Base-by-base conservation (phyloP, 2,113 vertebrate genomes). In the Egretta garzetta region DNA sequence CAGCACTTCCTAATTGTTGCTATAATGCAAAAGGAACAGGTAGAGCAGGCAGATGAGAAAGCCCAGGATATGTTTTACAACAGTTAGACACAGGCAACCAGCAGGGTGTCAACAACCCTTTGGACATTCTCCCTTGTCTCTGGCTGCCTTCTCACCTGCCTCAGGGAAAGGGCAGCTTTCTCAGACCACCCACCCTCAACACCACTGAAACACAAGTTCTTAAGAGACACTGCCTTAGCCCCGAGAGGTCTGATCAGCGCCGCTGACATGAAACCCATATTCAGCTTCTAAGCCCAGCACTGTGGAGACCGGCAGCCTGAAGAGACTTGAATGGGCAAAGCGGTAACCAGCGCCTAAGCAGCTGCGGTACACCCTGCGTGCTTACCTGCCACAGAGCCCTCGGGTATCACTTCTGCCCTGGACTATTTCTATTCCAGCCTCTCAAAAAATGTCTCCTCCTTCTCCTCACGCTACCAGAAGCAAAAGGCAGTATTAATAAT, bases 21-120 rank as follows among this genome's bases (percentile, higher is more conserved):
- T 80, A 4, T 72, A 72, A 88, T 49, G 86, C 75, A 49, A 49
- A 92, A 52, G 75, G 50, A 90, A 66, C 84, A 85, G 77, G 89
- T 75, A 96, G 39, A 93, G 35, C 86, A 75, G 27, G 73, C 91
- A 93, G 83, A 49, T 67, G 60, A 91, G 60, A 79, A 74, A 80
- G 73, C 73, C 56, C 49, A 79, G 60, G 50, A 89, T 68, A 41
- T 39, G 55, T 86, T 95, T 80, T 49, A 90, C 30, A 56, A 14
- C 47, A 53, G 73, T 70, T 32, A 83, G 47, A 67, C 35, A 19
- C 35, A 66, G 50, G 80, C 63, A 83, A 62, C 6, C 76, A 88
- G 43, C 21, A 87, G 60, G 35, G 39, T 39, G n/a, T 32, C 89
- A 96, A 52, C 33, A 86, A 59, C 30, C 21, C 66, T 88, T 13